Evolutionary conservation across 2,113 vertebrate species (phyloP), one percentile per base, ranked within the genome.

Genomic region (Odocoileus virginianus): DNA sequence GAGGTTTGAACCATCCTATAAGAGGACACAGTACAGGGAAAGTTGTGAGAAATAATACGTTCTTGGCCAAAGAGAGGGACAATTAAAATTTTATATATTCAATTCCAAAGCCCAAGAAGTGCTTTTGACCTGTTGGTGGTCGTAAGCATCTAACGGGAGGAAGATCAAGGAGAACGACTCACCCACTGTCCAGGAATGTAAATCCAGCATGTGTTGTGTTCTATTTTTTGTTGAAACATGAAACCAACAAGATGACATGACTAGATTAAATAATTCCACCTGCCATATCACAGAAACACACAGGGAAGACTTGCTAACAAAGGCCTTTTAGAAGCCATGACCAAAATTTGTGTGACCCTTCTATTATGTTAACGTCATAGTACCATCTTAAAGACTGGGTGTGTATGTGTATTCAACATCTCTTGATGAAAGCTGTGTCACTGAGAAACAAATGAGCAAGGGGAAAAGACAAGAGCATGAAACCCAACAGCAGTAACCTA

Each of bases 1-100:
- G 76, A 99, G 99, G 89, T 99, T 99, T 64, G 99, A 99, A 91
- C 99, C 99, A 85, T 99, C 99, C 99, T 99, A 95, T 61, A 89
- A 94, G 76, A 97, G 84, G 50, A 97, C 21, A 96, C 2, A 2
- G 50, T 7, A 87, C 3, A 93, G 16, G 52, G 50, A 55, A 91
- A 54, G 23, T 17, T 94, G 19, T 91, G 30, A 94, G 23, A 43
- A 95, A 89, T 1, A 96, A 58, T 3, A 79, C 40, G 45, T 55
- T n/a, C 67, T 92, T 94, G 33, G 47, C 76, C 78, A 83, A 86
- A 95, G 45, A 88, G 28, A 52, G 5, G 12, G 47, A 93, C 17
- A 71, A 89, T 54, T 89, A 71, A 89, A 94, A 94, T 45, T 71
- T 61, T 86, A 95, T 61, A 45, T 87, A 61, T 78, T 91, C 21